Evolutionary conservation across 2,888 invertebrate genomes (phyloP).

Genomic region (Netelia melanura): DNA sequence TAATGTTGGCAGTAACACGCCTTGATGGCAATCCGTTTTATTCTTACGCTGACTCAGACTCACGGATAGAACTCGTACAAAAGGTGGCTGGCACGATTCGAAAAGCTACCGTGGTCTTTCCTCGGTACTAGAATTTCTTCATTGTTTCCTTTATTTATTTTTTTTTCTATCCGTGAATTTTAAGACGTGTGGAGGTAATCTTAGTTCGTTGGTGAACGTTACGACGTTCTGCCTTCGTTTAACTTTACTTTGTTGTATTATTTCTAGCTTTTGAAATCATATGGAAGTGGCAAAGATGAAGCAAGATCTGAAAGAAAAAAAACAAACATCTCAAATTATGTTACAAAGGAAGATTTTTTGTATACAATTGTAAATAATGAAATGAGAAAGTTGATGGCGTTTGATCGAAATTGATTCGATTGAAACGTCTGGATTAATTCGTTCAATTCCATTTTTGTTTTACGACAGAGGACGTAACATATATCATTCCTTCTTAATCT

Average conservation of each 20-base stretch:
- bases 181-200: too few species aligned
- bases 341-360: too few species aligned
- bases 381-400: background rate
- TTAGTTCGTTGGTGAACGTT: too few species aligned
- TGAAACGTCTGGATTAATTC: conserved; percentile 28
- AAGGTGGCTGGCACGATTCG: conserved; percentile 57
- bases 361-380: background rate
- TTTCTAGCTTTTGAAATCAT: too few species aligned
- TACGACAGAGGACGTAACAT: conserved; percentile 29
- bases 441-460: conserved; percentile 9
- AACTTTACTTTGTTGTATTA: too few species aligned
- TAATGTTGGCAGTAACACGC: conserved; percentile 81
- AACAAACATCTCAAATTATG: too few species aligned
- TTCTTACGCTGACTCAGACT: conserved; percentile 81
- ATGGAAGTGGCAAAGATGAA: too few species aligned
- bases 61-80: conserved; percentile 59
- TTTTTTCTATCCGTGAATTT: too few species aligned
- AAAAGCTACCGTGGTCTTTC: conserved; percentile 23
- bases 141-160: too few species aligned
- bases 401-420: conserved; percentile 47
- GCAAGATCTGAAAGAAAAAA: too few species aligned
- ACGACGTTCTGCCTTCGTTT: too few species aligned
- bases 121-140: too few species aligned
- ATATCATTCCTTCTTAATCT: conserved; percentile 50
- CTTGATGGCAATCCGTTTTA: conserved; percentile 81